Base-by-base conservation (phyloP, 2,888 invertebrate species). In the Ophion slaviceki region DNA sequence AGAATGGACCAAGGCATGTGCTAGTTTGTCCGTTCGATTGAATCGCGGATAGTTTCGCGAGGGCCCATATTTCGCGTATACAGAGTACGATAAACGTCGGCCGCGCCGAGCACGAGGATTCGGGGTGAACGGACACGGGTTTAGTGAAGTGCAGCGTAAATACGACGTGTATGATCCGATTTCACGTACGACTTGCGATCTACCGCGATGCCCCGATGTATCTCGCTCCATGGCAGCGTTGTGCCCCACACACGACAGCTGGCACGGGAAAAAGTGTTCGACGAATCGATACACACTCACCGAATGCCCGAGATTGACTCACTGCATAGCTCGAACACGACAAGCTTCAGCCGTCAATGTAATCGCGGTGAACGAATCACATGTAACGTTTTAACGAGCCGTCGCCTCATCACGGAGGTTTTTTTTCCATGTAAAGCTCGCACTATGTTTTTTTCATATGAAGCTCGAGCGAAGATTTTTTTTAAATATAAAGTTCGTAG, bases 131-230 rank as follows among this genome's bases (percentile, higher is more conserved):
- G 45, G 24, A 70, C 24, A 70, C 40, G 68, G 24, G 47, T 40
- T 70, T 47, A 47, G 68, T 72, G 59, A 57, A 72, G 72, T 90
- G 89, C 88, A 66, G 76, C 57, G 62, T 36, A 61, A 62, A 64
- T 70, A 88, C 88, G 88, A 90, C 87, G 61, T 61, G 87, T 87
- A 88, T 90, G 88, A 91, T 91, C 91, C 89, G 90, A 91, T 91
- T 91, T 91, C 88, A 91, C 91, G 91, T 90, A 75, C 88, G 91
- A 91, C 85, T 90, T 88, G 40, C 64, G n/a, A 75, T 68, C 88
- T 86, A 87, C 64, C 40, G 40, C 88, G 78, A 80, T 80, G 84
- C 84, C 75, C 84, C 68, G 32, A 75, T 62, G 45, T 76, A 53
- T 59, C 32, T 57, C 47, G 6, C 24, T 24, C 14, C 24, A n/a